Base-by-base conservation (phyloP, 2,888 invertebrate species). In the Neoaliturus tenellus region DNA sequence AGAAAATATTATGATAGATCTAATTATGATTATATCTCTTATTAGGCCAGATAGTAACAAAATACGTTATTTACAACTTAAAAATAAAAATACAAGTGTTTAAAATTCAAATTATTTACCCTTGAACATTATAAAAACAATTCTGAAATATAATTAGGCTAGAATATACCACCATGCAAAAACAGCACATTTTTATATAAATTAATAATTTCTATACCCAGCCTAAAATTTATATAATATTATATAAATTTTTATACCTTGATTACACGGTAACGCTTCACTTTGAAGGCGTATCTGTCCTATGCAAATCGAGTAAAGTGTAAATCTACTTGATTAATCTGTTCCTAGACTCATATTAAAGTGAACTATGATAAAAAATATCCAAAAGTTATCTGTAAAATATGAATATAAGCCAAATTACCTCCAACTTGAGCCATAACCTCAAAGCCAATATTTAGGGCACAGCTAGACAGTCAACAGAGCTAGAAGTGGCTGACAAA, bases 231-330 rank as follows among this genome's bases (percentile, higher is more conserved):
- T n/a, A n/a, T n/a, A n/a, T n/a, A n/a, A n/a, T n/a, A n/a, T n/a
- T n/a, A n/a, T n/a, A n/a, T n/a, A n/a, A n/a, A n/a, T n/a, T n/a
- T n/a, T n/a, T n/a, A n/a, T n/a, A n/a, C n/a, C n/a, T n/a, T n/a
- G n/a, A n/a, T n/a, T n/a, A n/a, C n/a, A 51, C n/a, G 51, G 51
- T 51, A 51, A 51, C 51, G 51, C 51, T 51, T 51, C n/a, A 51
- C 51, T 51, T 51, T 51, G 51, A 51, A n/a, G n/a, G 51, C 51
- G 4, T 14, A 51, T n/a, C 51, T 51, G 51, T 51, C 51, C 51
- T 51, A n/a, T 51, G 51, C n/a, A 51, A 51, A 51, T 51, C n/a
- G 51, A 51, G 51, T 51, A 51, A 51, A 6, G 5, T 51, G 51
- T 10, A 51, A 51, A 51, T 51, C 8, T 51, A 51, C n/a, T 10